Conservation (phyloP, 2,113 vertebrate genomes). For the Mus spicilegus region DNA sequence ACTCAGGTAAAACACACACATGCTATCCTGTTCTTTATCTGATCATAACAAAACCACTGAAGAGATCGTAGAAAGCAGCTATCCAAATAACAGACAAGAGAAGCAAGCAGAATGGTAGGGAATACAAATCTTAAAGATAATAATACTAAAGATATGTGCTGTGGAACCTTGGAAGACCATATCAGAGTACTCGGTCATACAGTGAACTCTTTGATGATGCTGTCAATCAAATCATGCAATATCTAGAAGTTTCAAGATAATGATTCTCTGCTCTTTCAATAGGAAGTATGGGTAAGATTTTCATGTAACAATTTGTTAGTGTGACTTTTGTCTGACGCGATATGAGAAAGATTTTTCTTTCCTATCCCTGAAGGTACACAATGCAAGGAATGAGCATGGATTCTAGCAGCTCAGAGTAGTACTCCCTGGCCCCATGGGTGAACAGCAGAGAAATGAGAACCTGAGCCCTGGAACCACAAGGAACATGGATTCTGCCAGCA, state of each 20-base stretch:
- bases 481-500: neutral
- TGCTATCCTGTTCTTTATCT: neutral
- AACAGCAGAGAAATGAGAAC: neutral
- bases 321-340: conserved; percentile 2
- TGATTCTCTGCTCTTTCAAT: neutral
- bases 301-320: neutral
- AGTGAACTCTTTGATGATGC: neutral
- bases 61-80: neutral
- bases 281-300: neutral
- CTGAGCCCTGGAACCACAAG: neutral
- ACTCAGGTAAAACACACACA: neutral
- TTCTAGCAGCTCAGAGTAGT: neutral
- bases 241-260: neutral
- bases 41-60: neutral
- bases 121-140: neutral
- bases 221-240: neutral
- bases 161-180: too few species aligned
- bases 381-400: neutral
- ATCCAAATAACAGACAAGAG: neutral
- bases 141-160: neutral
- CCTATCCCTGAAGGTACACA: conserved; percentile 4
- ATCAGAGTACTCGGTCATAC: neutral
- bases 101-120: neutral
- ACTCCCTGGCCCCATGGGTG: neutral
- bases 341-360: conserved; percentile 19